Conservation (phyloP, 1,140 invertebrate genomes). For the Neuroterus valhalla region DNA sequence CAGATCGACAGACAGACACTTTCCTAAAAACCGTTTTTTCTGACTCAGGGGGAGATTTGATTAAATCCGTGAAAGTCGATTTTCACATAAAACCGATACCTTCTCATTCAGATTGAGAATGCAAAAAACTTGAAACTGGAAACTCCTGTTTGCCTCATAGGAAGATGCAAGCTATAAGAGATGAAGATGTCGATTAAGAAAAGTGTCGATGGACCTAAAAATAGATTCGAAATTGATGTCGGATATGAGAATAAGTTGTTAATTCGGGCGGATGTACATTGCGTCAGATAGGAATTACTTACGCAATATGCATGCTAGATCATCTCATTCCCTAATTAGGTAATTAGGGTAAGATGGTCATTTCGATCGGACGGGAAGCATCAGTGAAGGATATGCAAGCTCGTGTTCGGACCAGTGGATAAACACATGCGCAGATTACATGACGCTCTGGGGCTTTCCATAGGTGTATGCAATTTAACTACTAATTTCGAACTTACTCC, state of each 20-base stretch:
- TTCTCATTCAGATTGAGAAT: too few species aligned
- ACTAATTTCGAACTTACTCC: slow-evolving; percentile 74
- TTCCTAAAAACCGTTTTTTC: too few species aligned
- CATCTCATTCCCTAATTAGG: slow-evolving; percentile 68
- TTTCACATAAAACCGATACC: too few species aligned
- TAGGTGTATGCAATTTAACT: slow-evolving; percentile 73
- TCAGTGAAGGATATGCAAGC: slow-evolving; percentile 56
- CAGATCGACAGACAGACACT: too few species aligned
- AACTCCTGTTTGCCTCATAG: too few species aligned
- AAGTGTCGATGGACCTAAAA: not conserved
- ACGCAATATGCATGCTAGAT: slow-evolving; percentile 58
- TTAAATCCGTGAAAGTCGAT: too few species aligned
- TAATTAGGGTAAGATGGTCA: slow-evolving; percentile 72
- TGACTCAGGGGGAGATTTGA: too few species aligned
- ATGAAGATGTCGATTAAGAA: not conserved
- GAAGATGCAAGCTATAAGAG: not conserved
- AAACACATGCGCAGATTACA: slow-evolving; percentile 72
- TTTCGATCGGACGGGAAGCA: slow-evolving; percentile 62
- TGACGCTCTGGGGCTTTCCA: slow-evolving; percentile 63
- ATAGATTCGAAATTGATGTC: not conserved
- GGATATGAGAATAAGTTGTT: not conserved
- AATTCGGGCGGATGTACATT: not conserved
- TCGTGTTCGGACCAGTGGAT: slow-evolving; percentile 65
- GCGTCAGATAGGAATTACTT: slow-evolving; percentile 14
- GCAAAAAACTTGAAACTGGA: too few species aligned